These are phyloP conservation scores for Lanius ludovicianus DNA, from an alignment of 2,113 vertebrate genomes.

Conservation along the genomic window DNA sequence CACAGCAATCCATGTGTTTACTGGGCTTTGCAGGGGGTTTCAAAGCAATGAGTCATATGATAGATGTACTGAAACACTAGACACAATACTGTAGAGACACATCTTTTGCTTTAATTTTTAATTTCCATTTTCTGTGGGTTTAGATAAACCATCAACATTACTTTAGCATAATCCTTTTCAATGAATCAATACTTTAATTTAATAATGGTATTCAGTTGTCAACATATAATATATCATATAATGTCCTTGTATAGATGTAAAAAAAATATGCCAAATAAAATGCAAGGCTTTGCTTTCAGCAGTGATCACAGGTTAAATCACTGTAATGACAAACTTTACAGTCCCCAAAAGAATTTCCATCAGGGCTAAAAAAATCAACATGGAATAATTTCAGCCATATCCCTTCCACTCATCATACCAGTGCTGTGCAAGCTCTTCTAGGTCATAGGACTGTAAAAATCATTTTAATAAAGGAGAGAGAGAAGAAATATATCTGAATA, in stretches of 20 bases:
- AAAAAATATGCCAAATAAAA: not conserved
- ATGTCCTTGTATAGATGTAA: not conserved
- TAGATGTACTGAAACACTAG: not conserved
- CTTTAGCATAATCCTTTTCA: slow-evolving; percentile 26
- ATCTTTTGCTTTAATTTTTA: slow-evolving; percentile 56
- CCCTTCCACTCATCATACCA: not conserved
- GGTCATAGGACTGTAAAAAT: not conserved
- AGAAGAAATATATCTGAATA: not conserved
- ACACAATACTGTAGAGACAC: slow-evolving; percentile 1
- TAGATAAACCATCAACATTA: slow-evolving; percentile 31
- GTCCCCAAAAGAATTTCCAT: not conserved
- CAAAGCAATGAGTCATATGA: slow-evolving; percentile 39
- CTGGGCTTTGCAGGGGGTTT: not conserved
- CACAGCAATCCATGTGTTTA: not conserved
- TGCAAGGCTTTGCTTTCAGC: not conserved
- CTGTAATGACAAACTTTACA: not conserved
- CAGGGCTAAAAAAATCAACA: not conserved
- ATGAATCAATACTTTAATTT: slow-evolving; percentile 57
- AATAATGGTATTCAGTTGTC: slow-evolving; percentile 47
- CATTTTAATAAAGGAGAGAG: not conserved
- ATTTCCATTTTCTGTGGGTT: slow-evolving; percentile 59
- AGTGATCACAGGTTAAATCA: not conserved
- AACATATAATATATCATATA: slow-evolving; percentile 42
- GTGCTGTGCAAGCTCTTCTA: not conserved
- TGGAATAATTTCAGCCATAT: not conserved